Percentiles rank a stretch among this genome's conserved stretches.
Conservation (phyloP, 2,113 vertebrate species). For the Heterochromis multidens region DNA sequence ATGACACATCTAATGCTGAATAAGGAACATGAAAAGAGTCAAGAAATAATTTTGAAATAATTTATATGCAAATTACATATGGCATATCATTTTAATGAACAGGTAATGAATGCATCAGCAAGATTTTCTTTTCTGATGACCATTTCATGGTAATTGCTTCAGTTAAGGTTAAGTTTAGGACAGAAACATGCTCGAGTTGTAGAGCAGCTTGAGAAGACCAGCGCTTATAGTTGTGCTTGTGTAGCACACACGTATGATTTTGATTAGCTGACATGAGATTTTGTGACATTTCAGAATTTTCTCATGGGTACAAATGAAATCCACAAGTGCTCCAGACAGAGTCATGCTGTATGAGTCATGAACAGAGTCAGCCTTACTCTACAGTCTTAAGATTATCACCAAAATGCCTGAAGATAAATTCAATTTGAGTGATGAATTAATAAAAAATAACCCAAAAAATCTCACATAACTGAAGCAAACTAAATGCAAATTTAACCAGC, state of each 20-base stretch:
- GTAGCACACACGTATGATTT: too few relatives aligned
- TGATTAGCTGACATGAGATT: background rate
- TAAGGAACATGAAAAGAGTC: background rate
- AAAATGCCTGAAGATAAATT: background rate
- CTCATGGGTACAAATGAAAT: background rate
- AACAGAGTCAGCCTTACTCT: background rate
- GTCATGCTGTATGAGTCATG: background rate
- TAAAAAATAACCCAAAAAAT: background rate
- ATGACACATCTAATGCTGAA: background rate
- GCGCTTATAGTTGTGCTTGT: background rate
- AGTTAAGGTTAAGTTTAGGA: background rate
- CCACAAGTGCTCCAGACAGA: background rate
- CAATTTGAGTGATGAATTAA: background rate
- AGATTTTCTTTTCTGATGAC: background rate
- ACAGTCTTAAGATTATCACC: background rate
- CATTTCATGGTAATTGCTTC: background rate
- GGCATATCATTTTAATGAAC: conserved; percentile 4
- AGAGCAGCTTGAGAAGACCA: background rate
- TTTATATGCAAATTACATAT: conserved; percentile 20
- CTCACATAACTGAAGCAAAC: background rate
- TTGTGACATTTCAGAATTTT: background rate
- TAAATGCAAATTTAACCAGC: background rate
- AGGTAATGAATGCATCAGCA: background rate
- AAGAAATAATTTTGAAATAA: background rate
- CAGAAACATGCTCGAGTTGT: background rate